phyloP scores from a whole-genome alignment of 2,888 invertebrate species.

The Melinaea menophilus region DNA sequence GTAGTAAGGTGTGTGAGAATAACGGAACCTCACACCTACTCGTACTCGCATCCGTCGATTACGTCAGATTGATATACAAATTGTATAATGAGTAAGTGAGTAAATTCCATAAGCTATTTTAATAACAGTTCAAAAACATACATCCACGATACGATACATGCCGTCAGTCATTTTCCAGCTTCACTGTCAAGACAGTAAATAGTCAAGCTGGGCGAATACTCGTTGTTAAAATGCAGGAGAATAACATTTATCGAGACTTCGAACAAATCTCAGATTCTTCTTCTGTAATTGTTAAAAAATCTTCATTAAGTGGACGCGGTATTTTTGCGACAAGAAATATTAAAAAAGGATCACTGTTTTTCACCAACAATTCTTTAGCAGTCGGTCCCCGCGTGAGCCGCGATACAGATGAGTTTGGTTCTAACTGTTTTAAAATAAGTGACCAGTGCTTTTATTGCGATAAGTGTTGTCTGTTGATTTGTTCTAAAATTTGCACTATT shows the following conservation, averaged over 20 bases:
- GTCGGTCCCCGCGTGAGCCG: constrained; percentile 80
- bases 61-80: constrained; percentile 60
- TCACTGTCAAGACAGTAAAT: constrained; percentile 14
- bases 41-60: constrained; percentile 31
- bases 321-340: constrained; percentile 82
- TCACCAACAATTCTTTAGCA: constrained; percentile 81
- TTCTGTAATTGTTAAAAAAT: constrained; percentile 78
- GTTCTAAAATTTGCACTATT: constrained; percentile 78
- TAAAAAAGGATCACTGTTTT: constrained; percentile 80
- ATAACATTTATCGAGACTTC: constrained; percentile 6
- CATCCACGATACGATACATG: constrained; percentile 41
- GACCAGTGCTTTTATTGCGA: constrained; percentile 68
- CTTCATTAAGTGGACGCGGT: constrained; percentile 82
- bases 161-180: constrained; percentile 35
- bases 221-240: constrained; percentile 14
- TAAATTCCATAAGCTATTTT: constrained; percentile 67
- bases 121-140: constrained; percentile 55
- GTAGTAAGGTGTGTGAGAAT: no score
- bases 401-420: constrained; percentile 76
- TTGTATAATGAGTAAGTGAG: constrained; percentile 50
- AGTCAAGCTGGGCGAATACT: constrained; percentile 5
- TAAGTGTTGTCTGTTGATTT: constrained; percentile 81
- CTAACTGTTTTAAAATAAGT: constrained; percentile 77
- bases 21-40: neutral
- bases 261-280: constrained; percentile 26